phyloP scores from a whole-genome alignment of 2,797 vertebrate species.

The Poeciliopsis turneri region DNA sequence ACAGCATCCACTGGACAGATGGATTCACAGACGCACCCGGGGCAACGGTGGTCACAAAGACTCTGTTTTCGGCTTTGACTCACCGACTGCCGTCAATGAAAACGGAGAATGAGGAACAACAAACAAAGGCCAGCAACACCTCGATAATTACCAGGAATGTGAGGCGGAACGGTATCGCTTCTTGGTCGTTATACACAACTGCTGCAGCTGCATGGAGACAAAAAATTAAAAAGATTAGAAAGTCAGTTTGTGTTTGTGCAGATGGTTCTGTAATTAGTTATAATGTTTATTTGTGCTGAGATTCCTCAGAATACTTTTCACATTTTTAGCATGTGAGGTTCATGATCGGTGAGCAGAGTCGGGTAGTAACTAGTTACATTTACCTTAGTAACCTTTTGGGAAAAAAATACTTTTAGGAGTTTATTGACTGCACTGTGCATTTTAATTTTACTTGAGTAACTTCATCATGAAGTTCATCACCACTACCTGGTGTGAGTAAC shows the following conservation, averaged over 20 bases:
- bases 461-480: too few species aligned
- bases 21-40: slow-evolving; percentile 1
- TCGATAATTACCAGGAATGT: neutral
- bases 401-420: too few species aligned
- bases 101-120: neutral
- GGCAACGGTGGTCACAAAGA: slow-evolving; percentile 20
- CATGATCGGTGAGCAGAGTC: neutral
- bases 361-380: neutral
- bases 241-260: neutral
- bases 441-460: too few species aligned
- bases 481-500: too few species aligned
- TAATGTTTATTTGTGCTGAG: neutral
- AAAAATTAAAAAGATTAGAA: neutral
- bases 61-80: slow-evolving; percentile 30
- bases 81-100: slow-evolving; percentile 20
- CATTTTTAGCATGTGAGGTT: neutral
- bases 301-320: neutral
- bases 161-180: neutral
- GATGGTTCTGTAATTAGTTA: neutral
- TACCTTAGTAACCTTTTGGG: too few species aligned
- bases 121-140: slow-evolving; percentile 2
- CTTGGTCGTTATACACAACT: neutral
- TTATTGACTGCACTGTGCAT: too few species aligned
- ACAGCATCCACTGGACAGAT: slow-evolving; percentile 1
- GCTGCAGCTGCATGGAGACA: neutral